Conservation (phyloP, 2,113 vertebrate genomes). For the Apaloderma vittatum region DNA sequence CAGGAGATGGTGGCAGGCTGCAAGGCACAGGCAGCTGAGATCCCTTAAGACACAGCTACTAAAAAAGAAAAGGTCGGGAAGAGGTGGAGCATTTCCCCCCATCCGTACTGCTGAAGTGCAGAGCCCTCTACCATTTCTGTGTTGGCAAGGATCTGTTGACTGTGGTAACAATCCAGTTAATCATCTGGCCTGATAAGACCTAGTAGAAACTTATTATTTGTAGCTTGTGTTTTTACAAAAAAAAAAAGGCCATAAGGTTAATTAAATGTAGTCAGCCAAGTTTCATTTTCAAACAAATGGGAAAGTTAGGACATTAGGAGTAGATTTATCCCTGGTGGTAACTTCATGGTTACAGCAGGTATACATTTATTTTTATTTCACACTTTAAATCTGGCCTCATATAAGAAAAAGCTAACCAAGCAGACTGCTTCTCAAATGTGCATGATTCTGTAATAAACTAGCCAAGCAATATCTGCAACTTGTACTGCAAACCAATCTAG, state of each 20-base stretch:
- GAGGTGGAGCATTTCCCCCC: not conserved
- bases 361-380: conserved; percentile 2
- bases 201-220: conserved; percentile 4
- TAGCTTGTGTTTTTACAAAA: not conserved
- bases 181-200: not conserved
- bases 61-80: not conserved
- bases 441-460: not conserved
- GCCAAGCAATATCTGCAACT: not conserved
- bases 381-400: not conserved
- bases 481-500: not conserved
- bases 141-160: not conserved
- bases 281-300: conserved; percentile 19
- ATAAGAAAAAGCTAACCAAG: not conserved
- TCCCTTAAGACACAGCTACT: not conserved
- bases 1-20: not conserved
- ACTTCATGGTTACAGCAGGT: not conserved
- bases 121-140: not conserved
- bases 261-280: conserved; percentile 7
- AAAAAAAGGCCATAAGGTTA: not conserved
- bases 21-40: not conserved
- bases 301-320: not conserved
- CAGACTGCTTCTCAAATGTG: not conserved
- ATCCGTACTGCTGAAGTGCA: not conserved
- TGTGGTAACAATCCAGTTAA: not conserved
- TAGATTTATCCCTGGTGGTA: not conserved